A percentile compares a stretch with the other conserved stretches of the same genome.
Evolutionary conservation across 2,113 vertebrate genomes (phyloP).

Genomic region (Arizona elegans): DNA sequence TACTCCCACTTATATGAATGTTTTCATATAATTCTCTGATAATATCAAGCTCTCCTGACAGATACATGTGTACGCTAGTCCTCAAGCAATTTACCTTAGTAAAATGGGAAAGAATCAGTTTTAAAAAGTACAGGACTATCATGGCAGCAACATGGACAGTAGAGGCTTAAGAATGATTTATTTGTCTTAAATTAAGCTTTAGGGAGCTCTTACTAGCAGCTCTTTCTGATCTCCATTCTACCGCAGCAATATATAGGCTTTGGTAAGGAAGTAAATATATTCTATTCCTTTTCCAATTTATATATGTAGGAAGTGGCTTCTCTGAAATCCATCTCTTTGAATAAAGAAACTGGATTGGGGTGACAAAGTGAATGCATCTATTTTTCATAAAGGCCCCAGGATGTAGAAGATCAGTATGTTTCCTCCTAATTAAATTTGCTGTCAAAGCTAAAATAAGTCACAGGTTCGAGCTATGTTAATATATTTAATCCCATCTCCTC

Average conservation of each 20-base stretch:
- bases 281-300: not conserved
- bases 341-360: not conserved
- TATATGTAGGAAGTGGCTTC: not conserved
- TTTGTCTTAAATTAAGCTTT: not conserved
- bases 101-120: not conserved
- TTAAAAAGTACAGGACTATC: not conserved
- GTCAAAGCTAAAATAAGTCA: not conserved
- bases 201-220: not conserved
- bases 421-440: slow-evolving; percentile 7
- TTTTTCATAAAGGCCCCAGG: not conserved
- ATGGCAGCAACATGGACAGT: not conserved
- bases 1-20: not conserved
- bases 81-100: not conserved
- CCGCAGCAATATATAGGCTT: not conserved
- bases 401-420: not conserved
- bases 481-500: not conserved
- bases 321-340: not conserved
- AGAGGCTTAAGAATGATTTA: not conserved
- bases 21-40: not conserved
- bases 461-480: not conserved
- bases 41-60: not conserved
- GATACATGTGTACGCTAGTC: not conserved
- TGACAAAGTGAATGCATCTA: not conserved
- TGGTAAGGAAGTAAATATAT: not conserved
- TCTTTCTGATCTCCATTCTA: not conserved